Conservation (phyloP, 2,113 vertebrate genomes). For the Orycteropus afer region DNA sequence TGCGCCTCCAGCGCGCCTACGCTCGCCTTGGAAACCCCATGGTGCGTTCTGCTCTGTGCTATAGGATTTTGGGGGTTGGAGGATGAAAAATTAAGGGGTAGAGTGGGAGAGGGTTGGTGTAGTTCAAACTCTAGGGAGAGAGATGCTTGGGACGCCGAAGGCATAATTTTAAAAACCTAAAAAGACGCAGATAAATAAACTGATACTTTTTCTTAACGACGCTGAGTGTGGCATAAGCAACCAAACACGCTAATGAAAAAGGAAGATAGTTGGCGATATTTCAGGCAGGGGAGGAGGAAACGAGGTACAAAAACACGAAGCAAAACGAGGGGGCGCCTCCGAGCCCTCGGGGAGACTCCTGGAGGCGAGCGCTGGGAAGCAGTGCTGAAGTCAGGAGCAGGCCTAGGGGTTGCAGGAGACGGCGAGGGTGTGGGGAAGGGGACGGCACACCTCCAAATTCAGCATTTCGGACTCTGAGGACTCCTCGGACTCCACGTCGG, state of each 20-base stretch:
- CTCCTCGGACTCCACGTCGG: not conserved
- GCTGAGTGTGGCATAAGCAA: not conserved
- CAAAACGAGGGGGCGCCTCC: fast-evolving
- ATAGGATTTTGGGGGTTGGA: not conserved
- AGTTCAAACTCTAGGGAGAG: not conserved
- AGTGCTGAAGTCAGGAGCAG: not conserved
- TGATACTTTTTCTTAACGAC: not conserved
- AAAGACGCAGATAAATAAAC: not conserved
- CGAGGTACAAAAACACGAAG: not conserved
- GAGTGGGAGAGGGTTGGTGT: not conserved
- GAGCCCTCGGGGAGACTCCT: not conserved
- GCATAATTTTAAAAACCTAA: not conserved
- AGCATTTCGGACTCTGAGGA: slow-evolving; percentile 63
- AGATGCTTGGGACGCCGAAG: not conserved
- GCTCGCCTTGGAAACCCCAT: no score
- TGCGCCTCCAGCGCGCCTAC: no score
- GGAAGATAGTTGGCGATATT: not conserved
- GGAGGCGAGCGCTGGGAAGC: not conserved
- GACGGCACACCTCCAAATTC: slow-evolving; percentile 77
- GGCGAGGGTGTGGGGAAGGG: not conserved
- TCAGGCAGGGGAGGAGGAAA: not conserved
- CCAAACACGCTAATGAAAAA: not conserved
- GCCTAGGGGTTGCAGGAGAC: no score
- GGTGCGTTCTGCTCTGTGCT: no score
- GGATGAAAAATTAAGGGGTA: not conserved